Evolutionary conservation across 2,888 invertebrate genomes (phyloP).

Genomic region (Tridacna gigas): DNA sequence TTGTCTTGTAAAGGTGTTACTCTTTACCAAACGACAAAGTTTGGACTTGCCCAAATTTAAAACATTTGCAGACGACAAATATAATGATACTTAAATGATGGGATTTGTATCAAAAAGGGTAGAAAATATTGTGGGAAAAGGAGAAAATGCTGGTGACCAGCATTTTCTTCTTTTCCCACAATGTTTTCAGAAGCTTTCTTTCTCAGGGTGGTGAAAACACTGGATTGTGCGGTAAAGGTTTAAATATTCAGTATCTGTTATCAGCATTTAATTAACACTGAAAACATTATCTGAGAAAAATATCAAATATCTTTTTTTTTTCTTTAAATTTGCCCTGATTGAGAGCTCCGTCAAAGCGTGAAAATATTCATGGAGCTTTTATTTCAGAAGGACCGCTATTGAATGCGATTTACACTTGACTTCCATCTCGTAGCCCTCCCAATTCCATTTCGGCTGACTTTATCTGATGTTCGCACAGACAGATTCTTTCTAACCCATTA

Average conservation of each 20-base stretch:
- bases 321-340: constrained; percentile 26
- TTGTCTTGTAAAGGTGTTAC: too few species aligned
- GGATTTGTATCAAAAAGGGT: too few species aligned
- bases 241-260: constrained; percentile 31
- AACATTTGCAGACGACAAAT: too few species aligned
- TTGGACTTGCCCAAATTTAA: too few species aligned
- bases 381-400: constrained; percentile 33
- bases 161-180: too few species aligned
- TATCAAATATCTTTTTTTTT: constrained; percentile 37
- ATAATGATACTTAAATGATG: too few species aligned
- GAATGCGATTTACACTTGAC: constrained; percentile 26
- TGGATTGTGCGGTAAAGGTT: neutral
- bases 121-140: too few species aligned
- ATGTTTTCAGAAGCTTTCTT: neutral
- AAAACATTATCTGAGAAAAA: constrained; percentile 28
- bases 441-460: constrained; percentile 9
- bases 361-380: constrained; percentile 60
- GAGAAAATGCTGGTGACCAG: too few species aligned
- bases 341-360: constrained; percentile 28
- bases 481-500: neutral
- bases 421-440: constrained; percentile 15
- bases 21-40: too few species aligned
- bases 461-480: constrained; percentile 11
- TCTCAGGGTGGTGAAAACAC: neutral
- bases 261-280: constrained; percentile 35